Percentiles rank a stretch among this genome's conserved stretches.
These are phyloP conservation scores for Chrysaora quinquecirrha DNA, from an alignment of 30 jellyfish, hydroid and myxozoan species.

Conservation along the genomic window DNA sequence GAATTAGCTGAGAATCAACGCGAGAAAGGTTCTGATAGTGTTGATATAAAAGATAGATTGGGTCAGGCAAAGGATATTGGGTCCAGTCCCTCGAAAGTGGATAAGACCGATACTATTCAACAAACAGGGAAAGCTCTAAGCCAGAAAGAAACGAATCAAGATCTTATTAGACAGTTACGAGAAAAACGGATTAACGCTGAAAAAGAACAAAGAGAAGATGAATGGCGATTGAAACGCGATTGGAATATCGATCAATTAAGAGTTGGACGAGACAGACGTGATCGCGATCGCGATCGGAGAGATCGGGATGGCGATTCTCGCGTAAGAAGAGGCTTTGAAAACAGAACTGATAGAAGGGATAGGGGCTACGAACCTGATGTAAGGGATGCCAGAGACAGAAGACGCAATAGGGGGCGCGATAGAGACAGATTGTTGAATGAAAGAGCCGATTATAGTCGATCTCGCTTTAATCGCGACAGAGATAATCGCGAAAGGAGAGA, in stretches of 20 bases:
- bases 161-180: conserved; percentile 19
- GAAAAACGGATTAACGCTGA: conserved; percentile 32
- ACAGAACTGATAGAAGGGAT: background rate
- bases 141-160: conserved; percentile 29
- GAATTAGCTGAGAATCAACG: background rate
- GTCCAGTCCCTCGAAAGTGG: background rate
- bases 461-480: background rate
- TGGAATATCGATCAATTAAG: background rate
- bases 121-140: background rate
- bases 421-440: too few species aligned
- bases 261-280: background rate
- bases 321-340: background rate
- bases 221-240: background rate
- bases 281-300: background rate
- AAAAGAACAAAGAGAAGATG: background rate
- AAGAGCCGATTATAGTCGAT: background rate
- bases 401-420: background rate
- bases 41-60: background rate
- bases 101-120: background rate
- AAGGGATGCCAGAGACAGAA: background rate
- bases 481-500: background rate
- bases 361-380: background rate
- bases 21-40: conserved; percentile 12
- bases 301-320: background rate
- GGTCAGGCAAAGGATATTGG: background rate